phyloP scores from a whole-genome alignment of 37 sponge, comb jelly and placozoan species.

The Petrosia ficiformis region DNA sequence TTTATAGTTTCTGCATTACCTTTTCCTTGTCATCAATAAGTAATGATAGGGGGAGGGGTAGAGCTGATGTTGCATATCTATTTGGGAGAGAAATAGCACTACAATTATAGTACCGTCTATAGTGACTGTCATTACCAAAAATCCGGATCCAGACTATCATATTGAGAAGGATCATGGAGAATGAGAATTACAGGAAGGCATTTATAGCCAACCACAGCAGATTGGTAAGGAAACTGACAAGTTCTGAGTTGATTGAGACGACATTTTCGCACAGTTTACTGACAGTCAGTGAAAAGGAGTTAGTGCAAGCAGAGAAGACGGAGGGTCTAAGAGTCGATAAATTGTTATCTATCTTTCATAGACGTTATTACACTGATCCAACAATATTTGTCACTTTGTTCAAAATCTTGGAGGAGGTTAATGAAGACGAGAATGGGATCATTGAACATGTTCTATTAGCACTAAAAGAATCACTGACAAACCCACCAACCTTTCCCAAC shows the following conservation, averaged over 20 bases:
- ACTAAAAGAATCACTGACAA: constrained; percentile 5
- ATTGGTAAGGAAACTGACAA: constrained; percentile 14
- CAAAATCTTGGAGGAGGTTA: constrained; percentile 11
- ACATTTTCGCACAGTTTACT: constrained; percentile 15
- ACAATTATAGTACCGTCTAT: too few species aligned
- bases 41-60: too few species aligned
- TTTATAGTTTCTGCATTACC: background rate
- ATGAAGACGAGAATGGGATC: constrained; percentile 14
- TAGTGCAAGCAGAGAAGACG: constrained; percentile 12
- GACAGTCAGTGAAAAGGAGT: constrained; percentile 16
- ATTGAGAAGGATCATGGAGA: too few species aligned
- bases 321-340: constrained; percentile 9
- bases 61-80: too few species aligned
- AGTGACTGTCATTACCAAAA: too few species aligned
- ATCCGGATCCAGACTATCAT: too few species aligned
- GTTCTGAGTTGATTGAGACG: constrained; percentile 2
- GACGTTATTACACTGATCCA: background rate
- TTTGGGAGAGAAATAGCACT: too few species aligned
- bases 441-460: background rate
- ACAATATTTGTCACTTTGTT: constrained; percentile 12
- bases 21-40: too few species aligned
- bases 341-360: constrained; percentile 40
- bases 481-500: constrained; percentile 5
- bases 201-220: constrained; percentile 33
- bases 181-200: background rate